Evolutionary conservation across 2,888 invertebrate genomes (phyloP), one percentile per base, ranked within the genome.

Genomic region (Pheosia gnoma): DNA sequence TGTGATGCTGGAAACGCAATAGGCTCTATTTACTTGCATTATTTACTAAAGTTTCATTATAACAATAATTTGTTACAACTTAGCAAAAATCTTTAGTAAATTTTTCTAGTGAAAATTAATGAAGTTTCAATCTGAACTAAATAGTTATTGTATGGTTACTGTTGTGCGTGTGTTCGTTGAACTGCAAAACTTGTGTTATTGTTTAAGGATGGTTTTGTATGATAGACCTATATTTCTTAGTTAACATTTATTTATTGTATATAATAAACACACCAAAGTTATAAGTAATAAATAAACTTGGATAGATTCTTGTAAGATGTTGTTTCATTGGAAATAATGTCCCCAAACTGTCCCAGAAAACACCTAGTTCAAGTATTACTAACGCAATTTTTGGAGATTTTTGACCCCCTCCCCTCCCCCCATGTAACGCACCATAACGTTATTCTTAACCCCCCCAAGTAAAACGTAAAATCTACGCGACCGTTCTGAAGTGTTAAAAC

Each of bases 261-360:
- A 91, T 91, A 91, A 89, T 89, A 90, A 90, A 91, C 83, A 93
- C 90, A 93, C 93, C 93, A 93, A 93, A 93, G 93, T 91, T 93
- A 93, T 88, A 82, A 87, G 87, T 89, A 91, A 90, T 87, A 83
- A 91, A 90, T 91, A 91, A 91, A 91, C 85, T 87, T 89, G 85
- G 87, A 86, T 91, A 93, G 91, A 87, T 85, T 87, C 90, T 90
- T 88, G 82, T 86, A 86, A 61, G 62, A 60, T 68, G 70, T 80
- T 75, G 83, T 92, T 90, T 91, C 78, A 84, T 84, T 90, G 75
- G 58, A 58, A 36, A 25, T 36, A 3, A 13, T 4, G 0, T 36
- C 36, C 52, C 36, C 10, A 57, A 63, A 41, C 64, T 57, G 25
- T 25, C 25, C 25, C 25, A 25, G 25, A 25, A 25, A 25, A 25